Conservation (phyloP, 2,888 invertebrate genomes). For the Latrodectus hesperus region DNA sequence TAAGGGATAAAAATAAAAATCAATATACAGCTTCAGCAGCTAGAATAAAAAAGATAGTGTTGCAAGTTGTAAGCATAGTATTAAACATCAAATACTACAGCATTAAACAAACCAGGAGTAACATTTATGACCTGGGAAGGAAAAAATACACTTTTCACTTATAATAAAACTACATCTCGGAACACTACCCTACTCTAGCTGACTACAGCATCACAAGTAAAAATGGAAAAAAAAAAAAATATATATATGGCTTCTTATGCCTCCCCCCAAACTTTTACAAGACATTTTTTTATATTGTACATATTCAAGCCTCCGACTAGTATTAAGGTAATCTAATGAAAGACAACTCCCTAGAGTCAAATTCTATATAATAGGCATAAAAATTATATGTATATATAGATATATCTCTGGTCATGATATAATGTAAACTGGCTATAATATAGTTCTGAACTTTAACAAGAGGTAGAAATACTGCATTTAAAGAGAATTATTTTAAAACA, state of each 20-base stretch:
- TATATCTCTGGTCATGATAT: conserved; percentile 67
- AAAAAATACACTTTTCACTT: neutral
- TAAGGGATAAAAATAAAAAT: conserved; percentile 58
- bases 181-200: conserved; percentile 69
- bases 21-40: conserved; percentile 63
- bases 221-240: conserved; percentile 41
- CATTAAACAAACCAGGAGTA: neutral
- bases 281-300: conserved; percentile 55
- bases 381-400: conserved; percentile 68
- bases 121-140: neutral
- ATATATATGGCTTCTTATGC: conserved; percentile 42
- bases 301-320: conserved; percentile 66
- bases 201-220: conserved; percentile 64
- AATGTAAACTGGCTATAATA: conserved; percentile 70
- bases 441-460: conserved; percentile 69
- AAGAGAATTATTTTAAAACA: conserved; percentile 66
- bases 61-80: conserved; percentile 54
- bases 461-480: conserved; percentile 69
- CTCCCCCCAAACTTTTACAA: conserved; percentile 52
- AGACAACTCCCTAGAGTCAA: conserved; percentile 66
- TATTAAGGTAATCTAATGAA: conserved; percentile 68
- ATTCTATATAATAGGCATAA: conserved; percentile 68
- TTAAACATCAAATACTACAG: neutral
- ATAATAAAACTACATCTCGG: conserved; percentile 60
- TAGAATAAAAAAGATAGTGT: conserved; percentile 69